phyloP scores from a whole-genome alignment of 2,797 vertebrate genomes.

The Crocidura indochinensis region DNA sequence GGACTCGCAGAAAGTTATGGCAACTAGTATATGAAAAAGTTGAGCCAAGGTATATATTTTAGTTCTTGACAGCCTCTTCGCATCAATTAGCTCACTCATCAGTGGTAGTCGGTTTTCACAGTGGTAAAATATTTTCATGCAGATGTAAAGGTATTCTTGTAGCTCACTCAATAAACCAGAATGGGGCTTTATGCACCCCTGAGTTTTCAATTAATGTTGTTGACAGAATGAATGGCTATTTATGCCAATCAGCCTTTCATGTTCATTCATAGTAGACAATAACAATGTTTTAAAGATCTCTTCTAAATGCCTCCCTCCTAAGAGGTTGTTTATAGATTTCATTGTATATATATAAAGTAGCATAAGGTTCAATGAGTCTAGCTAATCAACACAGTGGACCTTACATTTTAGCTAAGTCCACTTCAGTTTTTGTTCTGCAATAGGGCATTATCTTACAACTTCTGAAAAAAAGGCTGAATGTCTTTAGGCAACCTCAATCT shows the following conservation, averaged over 20 bases:
- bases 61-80: background rate
- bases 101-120: conserved; percentile 46
- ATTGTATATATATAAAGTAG: conserved; percentile 76
- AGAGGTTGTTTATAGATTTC: conserved; percentile 75
- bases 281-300: conserved; percentile 78
- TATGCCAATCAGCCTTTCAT: conserved; percentile 80
- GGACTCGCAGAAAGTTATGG: conserved; percentile 52
- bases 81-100: background rate
- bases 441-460: conserved; percentile 37
- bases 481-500: conserved; percentile 68
- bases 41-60: background rate
- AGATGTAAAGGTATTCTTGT: conserved; percentile 82
- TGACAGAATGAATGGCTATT: conserved; percentile 86
- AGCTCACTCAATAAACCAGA: conserved; percentile 79
- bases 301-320: conserved; percentile 80
- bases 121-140: conserved; percentile 81
- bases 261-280: conserved; percentile 82
- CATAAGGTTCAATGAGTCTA: conserved; percentile 84
- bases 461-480: conserved; percentile 35
- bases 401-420: conserved; percentile 68
- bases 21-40: conserved; percentile 18
- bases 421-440: conserved; percentile 68
- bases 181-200: conserved; percentile 79
- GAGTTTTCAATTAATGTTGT: conserved; percentile 86
- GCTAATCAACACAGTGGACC: conserved; percentile 75